These are phyloP conservation scores for Hesperia comma DNA, from an alignment of 2,888 invertebrate genomes.

Conservation along the genomic window DNA sequence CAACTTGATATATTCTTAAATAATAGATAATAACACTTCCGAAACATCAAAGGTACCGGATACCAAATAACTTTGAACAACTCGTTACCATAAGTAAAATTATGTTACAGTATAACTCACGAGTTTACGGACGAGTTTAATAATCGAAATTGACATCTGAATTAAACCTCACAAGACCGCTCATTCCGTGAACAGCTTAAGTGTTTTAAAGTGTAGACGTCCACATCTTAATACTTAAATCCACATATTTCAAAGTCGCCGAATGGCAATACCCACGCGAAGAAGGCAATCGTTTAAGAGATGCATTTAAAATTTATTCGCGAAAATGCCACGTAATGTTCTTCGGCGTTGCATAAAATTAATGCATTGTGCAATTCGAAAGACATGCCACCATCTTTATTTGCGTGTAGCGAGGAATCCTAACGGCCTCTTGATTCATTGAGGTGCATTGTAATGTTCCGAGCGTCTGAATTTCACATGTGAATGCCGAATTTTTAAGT, in stretches of 20 bases:
- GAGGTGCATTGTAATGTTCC: slow-evolving; percentile 4
- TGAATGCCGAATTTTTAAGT: slow-evolving; percentile 19
- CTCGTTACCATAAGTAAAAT: neutral
- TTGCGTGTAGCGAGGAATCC: slow-evolving; percentile 24
- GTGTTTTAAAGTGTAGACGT: neutral
- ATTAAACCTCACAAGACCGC: neutral
- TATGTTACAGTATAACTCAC: neutral
- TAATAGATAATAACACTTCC: neutral
- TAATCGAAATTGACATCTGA: slow-evolving; percentile 5
- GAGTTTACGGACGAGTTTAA: neutral
- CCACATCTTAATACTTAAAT: slow-evolving; percentile 21
- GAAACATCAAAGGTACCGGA: neutral
- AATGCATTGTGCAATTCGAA: slow-evolving; percentile 30
- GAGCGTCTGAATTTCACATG: slow-evolving; percentile 10
- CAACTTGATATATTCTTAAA: too few species aligned
- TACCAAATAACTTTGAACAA: too few species aligned
- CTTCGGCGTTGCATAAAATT: slow-evolving; percentile 34
- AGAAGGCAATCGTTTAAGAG: slow-evolving; percentile 29
- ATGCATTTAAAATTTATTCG: slow-evolving; percentile 26
- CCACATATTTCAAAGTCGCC: slow-evolving; percentile 23
- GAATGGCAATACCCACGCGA: slow-evolving; percentile 1
- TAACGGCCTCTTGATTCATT: slow-evolving; percentile 24
- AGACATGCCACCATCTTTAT: slow-evolving; percentile 28
- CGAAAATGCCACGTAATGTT: slow-evolving; percentile 19
- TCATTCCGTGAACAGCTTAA: neutral